Percentiles rank a stretch among this genome's conserved stretches.
Evolutionary conservation across 2,888 invertebrate species (phyloP).

Genomic region (Idaea biselata): DNA sequence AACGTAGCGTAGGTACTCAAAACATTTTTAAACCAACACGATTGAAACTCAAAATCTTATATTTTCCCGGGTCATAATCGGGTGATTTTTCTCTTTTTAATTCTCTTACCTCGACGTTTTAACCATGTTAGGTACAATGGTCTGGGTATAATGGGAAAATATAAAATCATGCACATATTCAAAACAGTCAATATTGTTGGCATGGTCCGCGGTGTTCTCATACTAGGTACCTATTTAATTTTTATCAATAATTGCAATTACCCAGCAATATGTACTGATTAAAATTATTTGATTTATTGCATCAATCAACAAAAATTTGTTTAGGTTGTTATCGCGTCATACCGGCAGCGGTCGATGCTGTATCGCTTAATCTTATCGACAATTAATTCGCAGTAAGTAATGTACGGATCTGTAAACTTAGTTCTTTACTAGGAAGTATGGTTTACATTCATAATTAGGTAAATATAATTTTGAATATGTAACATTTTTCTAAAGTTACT

Average conservation of each 20-base stretch:
- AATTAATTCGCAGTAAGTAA: neutral
- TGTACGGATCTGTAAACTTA: neutral
- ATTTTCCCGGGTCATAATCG: too few species aligned
- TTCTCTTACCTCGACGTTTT: too few species aligned
- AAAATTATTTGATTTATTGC: neutral
- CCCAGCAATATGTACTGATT: neutral
- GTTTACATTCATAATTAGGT: too few species aligned
- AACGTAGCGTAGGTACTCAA: too few species aligned
- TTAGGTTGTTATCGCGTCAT: neutral
- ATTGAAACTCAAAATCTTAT: too few species aligned
- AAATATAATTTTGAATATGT: too few species aligned
- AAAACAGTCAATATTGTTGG: neutral
- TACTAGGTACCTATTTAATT: neutral
- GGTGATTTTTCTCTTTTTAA: too few species aligned
- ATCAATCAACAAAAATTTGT: slow-evolving; percentile 1
- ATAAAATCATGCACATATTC: too few species aligned
- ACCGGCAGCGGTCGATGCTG: neutral
- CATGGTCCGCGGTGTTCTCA: neutral
- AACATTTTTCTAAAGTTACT: too few species aligned
- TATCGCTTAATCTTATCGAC: neutral
- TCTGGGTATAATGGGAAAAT: too few species aligned
- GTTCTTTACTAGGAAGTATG: neutral
- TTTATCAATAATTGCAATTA: neutral
- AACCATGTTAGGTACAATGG: too few species aligned
- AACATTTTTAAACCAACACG: too few species aligned